Percentiles rank a stretch among this genome's conserved stretches.
Evolutionary conservation across 2,797 vertebrate genomes (phyloP).

Genomic region (Mycteria americana): DNA sequence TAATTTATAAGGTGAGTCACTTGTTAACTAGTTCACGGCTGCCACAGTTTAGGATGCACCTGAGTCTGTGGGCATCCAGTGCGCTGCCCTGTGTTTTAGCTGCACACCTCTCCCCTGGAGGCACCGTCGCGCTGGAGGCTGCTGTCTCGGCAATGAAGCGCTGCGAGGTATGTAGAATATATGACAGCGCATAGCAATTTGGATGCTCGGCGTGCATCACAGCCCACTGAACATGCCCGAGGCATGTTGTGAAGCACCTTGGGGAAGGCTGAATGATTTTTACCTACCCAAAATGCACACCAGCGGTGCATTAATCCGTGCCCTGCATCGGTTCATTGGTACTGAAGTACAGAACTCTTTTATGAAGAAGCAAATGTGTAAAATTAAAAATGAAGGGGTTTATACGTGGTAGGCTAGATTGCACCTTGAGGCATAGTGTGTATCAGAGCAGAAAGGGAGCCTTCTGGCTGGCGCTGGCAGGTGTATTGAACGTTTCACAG

Average conservation of each 20-base stretch:
- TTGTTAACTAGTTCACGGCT: neutral
- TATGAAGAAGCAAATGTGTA: neutral
- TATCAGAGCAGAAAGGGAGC: neutral
- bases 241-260: neutral
- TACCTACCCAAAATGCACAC: neutral
- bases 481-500: neutral
- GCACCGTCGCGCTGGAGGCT: rapidly evolving
- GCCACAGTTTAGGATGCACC: neutral
- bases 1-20: neutral
- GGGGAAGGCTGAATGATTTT: neutral
- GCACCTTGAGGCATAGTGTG: neutral
- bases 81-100: rapidly evolving
- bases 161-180: neutral
- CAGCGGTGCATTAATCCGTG: neutral
- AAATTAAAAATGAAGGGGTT: neutral
- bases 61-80: neutral
- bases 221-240: neutral
- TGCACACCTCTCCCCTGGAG: neutral
- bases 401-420: neutral
- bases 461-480: neutral
- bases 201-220: rapidly evolving
- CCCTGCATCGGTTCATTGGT: neutral
- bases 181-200: neutral
- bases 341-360: neutral
- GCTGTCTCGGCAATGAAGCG: neutral